These are phyloP conservation scores for Drosophila carrolli DNA, from an alignment of 1,140 invertebrate species.

Conservation along the genomic window DNA sequence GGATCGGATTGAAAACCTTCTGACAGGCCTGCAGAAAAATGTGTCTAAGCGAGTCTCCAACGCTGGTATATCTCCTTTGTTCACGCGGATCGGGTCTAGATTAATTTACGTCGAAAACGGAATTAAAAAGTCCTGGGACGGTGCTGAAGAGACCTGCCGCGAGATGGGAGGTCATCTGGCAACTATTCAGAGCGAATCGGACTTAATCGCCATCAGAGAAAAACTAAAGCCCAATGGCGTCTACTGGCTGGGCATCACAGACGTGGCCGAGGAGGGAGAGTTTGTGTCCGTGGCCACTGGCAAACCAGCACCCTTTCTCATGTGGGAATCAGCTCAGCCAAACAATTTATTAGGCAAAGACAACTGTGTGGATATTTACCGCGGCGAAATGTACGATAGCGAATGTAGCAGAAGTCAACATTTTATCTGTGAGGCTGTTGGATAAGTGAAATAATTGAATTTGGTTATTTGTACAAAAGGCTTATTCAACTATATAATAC, in stretches of 20 bases:
- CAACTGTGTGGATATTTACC: background rate
- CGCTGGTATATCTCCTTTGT: no score
- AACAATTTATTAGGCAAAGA: background rate
- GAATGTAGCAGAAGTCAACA: no score
- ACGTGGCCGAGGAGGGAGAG: background rate
- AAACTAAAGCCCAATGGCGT: background rate
- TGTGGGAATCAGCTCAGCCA: background rate
- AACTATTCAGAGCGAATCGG: background rate
- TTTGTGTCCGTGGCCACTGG: conserved; percentile 1
- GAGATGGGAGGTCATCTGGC: no score
- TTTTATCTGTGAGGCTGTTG: background rate
- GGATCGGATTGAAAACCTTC: no score
- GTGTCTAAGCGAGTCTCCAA: no score
- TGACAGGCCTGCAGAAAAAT: no score
- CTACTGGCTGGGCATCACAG: background rate
- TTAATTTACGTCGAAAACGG: no score
- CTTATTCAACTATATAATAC: no score
- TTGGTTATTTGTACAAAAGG: no score
- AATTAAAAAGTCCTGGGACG: no score
- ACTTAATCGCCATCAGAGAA: background rate
- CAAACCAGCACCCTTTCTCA: background rate
- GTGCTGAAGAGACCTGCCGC: no score
- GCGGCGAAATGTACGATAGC: background rate
- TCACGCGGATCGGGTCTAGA: no score
- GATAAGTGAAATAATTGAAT: background rate